These are phyloP conservation scores for Ophiothrix spiculata DNA, from an alignment of 35 echinoderm and acorn worm genomes.

Conservation along the genomic window DNA sequence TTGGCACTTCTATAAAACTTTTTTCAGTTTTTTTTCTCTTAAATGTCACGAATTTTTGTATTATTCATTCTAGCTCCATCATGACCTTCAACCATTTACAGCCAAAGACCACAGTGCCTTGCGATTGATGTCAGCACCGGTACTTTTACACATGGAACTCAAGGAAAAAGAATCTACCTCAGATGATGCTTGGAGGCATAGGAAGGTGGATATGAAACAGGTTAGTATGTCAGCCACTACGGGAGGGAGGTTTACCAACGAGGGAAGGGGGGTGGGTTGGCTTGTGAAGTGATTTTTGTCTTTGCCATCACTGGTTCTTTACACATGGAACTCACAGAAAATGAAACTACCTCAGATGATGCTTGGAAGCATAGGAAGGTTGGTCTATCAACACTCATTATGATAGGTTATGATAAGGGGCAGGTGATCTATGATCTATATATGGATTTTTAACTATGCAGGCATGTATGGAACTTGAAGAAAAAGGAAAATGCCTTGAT, in stretches of 20 bases:
- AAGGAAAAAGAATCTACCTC: constrained; percentile 12
- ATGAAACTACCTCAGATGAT: constrained; percentile 18
- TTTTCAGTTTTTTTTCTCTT: too few relatives aligned
- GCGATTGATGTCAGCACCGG: constrained; percentile 60
- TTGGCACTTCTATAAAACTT: too few relatives aligned
- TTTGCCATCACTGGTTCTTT: constrained; percentile 61
- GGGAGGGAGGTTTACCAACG: too few relatives aligned
- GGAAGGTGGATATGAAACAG: background rate
- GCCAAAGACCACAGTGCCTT: constrained; percentile 7
- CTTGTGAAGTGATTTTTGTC: too few relatives aligned
- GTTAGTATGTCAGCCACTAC: background rate
- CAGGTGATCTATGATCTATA: too few relatives aligned
- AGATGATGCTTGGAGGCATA: constrained; percentile 17
- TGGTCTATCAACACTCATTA: background rate
- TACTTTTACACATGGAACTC: constrained; percentile 50
- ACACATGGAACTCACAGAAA: constrained; percentile 30
- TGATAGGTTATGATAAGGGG: too few relatives aligned
- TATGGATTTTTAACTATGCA: too few relatives aligned
- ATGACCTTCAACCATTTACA: constrained; percentile 51
- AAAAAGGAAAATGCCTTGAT: constrained; percentile 20
- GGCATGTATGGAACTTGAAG: constrained; percentile 31
- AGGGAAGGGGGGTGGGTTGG: too few relatives aligned
- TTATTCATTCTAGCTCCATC: constrained; percentile 38
- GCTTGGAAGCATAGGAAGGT: constrained; percentile 18
- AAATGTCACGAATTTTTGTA: too few relatives aligned